A percentile compares a stretch with the other conserved stretches of the same genome.
phyloP scores from a whole-genome alignment of 1,140 invertebrate species.

The Agrilus planipennis region DNA sequence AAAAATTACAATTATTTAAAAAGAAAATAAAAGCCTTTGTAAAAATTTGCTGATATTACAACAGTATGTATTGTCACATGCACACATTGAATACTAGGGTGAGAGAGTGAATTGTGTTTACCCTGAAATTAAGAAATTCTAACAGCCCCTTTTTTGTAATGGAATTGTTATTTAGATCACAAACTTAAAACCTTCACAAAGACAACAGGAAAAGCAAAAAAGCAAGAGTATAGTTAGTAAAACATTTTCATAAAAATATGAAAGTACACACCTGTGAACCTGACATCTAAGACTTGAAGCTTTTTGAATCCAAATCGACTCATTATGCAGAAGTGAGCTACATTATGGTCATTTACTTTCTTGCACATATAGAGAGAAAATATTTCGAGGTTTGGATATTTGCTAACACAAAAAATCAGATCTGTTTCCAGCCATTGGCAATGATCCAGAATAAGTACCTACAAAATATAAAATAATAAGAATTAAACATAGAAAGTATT shows the following conservation, averaged over 20 bases:
- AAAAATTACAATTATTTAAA: too few relatives aligned
- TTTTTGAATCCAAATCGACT: constrained; percentile 21
- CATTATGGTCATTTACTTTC: constrained; percentile 17
- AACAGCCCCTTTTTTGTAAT: too few relatives aligned
- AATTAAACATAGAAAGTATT: not conserved
- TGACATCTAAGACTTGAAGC: constrained; percentile 21
- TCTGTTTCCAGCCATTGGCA: constrained; percentile 21
- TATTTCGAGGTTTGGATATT: constrained; percentile 23
- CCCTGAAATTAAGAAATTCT: too few relatives aligned
- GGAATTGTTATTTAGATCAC: too few relatives aligned
- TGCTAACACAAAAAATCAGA: constrained; percentile 22
- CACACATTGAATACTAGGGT: too few relatives aligned
- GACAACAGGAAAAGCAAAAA: too few relatives aligned
- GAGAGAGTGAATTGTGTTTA: too few relatives aligned
- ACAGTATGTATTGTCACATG: too few relatives aligned
- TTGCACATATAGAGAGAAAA: constrained; percentile 25
- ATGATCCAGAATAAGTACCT: constrained; percentile 25
- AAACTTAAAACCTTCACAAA: too few relatives aligned
- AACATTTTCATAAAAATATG: not conserved
- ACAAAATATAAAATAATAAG: constrained; percentile 8
- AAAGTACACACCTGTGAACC: constrained; percentile 16
- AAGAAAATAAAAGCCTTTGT: too few relatives aligned
- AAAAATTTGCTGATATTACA: too few relatives aligned
- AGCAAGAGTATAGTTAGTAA: too few relatives aligned
- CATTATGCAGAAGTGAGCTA: constrained; percentile 22